Base-by-base conservation (phyloP, 2,113 vertebrate genomes). In the Nothobranchius furzeri region DNA sequence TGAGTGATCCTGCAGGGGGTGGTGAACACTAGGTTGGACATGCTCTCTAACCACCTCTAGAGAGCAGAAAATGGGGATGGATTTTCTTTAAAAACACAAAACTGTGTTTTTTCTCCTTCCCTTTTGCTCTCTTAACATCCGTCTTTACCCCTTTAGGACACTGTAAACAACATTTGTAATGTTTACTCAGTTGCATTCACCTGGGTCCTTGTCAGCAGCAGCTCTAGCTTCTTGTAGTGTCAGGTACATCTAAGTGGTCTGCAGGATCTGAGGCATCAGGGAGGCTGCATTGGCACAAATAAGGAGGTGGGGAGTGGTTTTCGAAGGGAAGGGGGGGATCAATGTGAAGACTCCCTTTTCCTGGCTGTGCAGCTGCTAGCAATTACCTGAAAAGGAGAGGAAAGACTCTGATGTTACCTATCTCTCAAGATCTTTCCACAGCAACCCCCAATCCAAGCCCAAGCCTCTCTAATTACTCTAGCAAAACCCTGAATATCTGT, bases 321-420 rank as follows among this genome's bases (percentile, higher is more conserved):
- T n/a, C 30, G 70, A 48, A 24, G 46, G 37, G 6, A 40, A 40
- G 6, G 37, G 37, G 37, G 24, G 78, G 56, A 76, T 75, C 59
- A 40, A 73, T 74, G 73, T n/a, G 13, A 70, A 60, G 49, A 56
- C 73, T 71, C 20, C 7, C 10, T 40, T 70, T 86, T 73, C 59
- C 55, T 20, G 66, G 71, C 60, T 49, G 70, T 73, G 85, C 88
- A 87, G 85, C 83, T 86, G 88, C 83, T 85, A 55, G 81, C 83
- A 90, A 90, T 92, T 90, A 90, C 82, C 81, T 84, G 84, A 47
- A 79, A 60, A 63, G 71, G 69, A 82, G 71, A 73, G 69, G 68
- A 65, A 74, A 76, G 59, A 40, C 60, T 65, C 73, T 53, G 77
- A 73, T 63, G 68, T 73, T 73, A 70, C 76, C 69, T 42, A 50